Evolutionary conservation across 2,113 vertebrate genomes (phyloP).

Genomic region (Tachuris rubrigastra): DNA sequence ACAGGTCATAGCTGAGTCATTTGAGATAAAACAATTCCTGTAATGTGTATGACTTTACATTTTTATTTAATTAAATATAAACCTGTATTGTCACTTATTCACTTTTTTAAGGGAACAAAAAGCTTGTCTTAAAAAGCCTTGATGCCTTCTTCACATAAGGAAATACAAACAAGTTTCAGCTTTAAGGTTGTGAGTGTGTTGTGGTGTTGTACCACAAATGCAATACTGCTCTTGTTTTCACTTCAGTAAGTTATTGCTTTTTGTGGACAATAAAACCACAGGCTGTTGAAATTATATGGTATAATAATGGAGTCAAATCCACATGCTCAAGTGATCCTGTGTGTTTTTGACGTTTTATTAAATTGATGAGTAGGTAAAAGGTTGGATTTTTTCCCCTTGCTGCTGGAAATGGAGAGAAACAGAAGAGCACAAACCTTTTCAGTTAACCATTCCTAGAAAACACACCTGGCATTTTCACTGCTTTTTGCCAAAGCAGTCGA

Average conservation of each 20-base stretch:
- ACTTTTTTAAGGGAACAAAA: not conserved
- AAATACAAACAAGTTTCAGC: not conserved
- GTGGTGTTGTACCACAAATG: not conserved
- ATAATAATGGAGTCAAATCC: constrained; percentile 37
- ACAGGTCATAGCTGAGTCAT: not conserved
- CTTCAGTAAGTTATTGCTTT: constrained; percentile 39
- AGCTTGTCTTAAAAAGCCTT: not conserved
- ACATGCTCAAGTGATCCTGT: not conserved
- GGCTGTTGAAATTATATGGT: constrained; percentile 42
- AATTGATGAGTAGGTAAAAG: constrained; percentile 11
- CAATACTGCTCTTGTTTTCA: not conserved
- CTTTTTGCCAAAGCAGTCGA: not conserved
- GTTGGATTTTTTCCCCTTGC: not conserved
- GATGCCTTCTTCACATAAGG: not conserved
- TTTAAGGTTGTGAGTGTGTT: not conserved
- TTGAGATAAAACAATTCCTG: not conserved
- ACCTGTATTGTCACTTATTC: not conserved
- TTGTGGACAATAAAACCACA: constrained; percentile 58
- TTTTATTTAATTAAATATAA: not conserved
- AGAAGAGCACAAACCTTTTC: not conserved
- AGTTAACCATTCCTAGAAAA: not conserved
- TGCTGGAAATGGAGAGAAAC: not conserved
- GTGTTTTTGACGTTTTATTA: constrained; percentile 14
- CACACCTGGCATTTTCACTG: not conserved
- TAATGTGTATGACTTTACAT: not conserved